Conservation (phyloP, 2,888 invertebrate species). For the Stratiomys singularior region DNA sequence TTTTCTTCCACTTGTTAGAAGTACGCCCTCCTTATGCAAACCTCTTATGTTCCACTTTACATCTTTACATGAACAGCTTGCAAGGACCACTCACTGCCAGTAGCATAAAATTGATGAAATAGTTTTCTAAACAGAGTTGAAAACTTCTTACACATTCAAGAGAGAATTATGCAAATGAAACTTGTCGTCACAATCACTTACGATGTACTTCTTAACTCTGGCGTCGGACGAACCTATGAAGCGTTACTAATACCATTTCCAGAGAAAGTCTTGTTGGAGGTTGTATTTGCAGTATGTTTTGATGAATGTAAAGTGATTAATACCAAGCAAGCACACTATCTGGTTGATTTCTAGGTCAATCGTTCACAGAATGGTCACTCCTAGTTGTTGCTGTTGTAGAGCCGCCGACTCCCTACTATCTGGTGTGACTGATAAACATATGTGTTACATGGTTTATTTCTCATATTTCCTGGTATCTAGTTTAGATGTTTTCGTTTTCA, state of each 20-base stretch:
- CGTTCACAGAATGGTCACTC: neutral
- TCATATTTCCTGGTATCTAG: neutral
- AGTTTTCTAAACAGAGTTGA: too few species aligned
- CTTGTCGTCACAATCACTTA: too few species aligned
- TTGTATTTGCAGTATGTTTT: neutral
- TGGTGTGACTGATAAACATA: constrained; percentile 1
- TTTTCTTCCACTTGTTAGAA: too few species aligned
- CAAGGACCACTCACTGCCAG: too few species aligned
- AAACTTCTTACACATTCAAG: too few species aligned
- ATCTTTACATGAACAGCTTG: too few species aligned
- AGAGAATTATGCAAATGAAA: too few species aligned
- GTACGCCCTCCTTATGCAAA: too few species aligned
- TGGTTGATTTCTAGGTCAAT: constrained; percentile 10
- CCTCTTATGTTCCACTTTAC: too few species aligned
- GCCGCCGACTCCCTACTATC: neutral
- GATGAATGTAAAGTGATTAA: too few species aligned
- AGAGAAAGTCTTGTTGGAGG: constrained; percentile 15
- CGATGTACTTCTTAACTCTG: too few species aligned
- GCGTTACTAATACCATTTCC: constrained; percentile 4
- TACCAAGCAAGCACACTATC: neutral
- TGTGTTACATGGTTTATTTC: neutral
- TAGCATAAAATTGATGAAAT: too few species aligned
- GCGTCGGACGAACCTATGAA: neutral
- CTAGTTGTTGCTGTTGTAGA: neutral
- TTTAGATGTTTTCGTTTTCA: neutral